Conservation (phyloP, 2,113 vertebrate species). For the Pantherophis guttatus region DNA sequence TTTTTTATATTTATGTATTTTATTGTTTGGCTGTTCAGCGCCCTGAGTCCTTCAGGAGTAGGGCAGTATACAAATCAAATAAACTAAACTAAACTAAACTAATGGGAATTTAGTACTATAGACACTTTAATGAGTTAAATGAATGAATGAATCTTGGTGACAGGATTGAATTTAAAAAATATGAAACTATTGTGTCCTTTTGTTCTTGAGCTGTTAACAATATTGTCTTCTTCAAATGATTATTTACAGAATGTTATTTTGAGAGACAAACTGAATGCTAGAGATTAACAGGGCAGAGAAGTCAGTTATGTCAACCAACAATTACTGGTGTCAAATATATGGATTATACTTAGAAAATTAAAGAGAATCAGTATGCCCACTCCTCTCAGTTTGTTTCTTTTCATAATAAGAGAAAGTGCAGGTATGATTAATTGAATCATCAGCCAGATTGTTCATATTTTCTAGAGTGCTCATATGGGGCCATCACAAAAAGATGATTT, state of each 20-base stretch:
- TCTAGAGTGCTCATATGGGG: conserved; percentile 25
- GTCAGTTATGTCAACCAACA: background rate
- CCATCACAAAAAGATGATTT: conserved; percentile 26
- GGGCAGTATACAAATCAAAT: no score
- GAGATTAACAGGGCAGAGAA: background rate
- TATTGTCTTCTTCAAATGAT: background rate
- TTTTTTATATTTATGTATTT: no score
- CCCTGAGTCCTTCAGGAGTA: no score
- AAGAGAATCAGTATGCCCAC: background rate
- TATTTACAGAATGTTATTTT: background rate
- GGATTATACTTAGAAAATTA: background rate
- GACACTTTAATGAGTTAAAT: background rate
- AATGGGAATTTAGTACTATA: background rate
- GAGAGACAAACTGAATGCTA: background rate
- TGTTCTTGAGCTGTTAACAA: background rate
- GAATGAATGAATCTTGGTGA: background rate
- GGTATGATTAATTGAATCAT: conserved; percentile 24
- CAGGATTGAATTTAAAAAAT: background rate
- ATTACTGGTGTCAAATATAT: background rate
- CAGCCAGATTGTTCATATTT: conserved; percentile 26
- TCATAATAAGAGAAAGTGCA: conserved; percentile 31
- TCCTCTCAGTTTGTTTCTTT: conserved; percentile 16
- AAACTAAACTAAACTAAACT: no score
- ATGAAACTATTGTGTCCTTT: background rate
- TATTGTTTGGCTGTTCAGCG: no score